phyloP scores from a whole-genome alignment of 2,797 vertebrate genomes.

The Scyliorhinus canicula region DNA sequence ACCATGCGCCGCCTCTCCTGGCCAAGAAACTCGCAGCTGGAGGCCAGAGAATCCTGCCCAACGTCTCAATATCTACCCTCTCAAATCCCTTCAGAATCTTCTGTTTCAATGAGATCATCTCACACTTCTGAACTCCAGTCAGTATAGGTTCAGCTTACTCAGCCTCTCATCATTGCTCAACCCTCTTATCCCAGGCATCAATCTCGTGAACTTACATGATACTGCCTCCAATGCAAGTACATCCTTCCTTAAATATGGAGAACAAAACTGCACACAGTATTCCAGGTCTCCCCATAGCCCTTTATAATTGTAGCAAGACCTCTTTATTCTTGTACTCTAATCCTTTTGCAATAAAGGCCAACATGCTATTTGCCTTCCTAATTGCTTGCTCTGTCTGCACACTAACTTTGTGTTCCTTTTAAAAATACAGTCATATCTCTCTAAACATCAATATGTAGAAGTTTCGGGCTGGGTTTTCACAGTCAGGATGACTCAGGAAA shows the following conservation, averaged over 20 bases:
- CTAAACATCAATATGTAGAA: not conserved
- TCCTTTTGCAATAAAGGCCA: not conserved
- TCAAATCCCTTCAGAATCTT: not conserved
- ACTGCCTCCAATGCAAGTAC: not conserved
- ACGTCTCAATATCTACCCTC: too few relatives aligned
- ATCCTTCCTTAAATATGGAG: not conserved
- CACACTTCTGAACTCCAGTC: not conserved
- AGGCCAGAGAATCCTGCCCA: too few relatives aligned
- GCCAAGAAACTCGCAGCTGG: too few relatives aligned
- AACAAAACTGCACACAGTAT: not conserved
- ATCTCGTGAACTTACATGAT: too few relatives aligned
- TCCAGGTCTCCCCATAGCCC: not conserved
- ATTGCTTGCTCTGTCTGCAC: not conserved
- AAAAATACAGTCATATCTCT: not conserved
- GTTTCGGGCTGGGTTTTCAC: too few relatives aligned
- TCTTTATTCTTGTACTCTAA: not conserved
- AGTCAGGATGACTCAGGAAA: too few relatives aligned
- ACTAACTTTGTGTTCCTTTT: not conserved
- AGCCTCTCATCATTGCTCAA: not conserved
- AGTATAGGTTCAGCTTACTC: not conserved
- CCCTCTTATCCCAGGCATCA: not conserved
- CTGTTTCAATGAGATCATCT: not conserved
- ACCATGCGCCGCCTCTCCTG: too few relatives aligned
- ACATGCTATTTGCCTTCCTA: not conserved
- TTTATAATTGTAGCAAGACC: not conserved